Conservation (phyloP, 2,113 vertebrate genomes). For the Alethe castanea region DNA sequence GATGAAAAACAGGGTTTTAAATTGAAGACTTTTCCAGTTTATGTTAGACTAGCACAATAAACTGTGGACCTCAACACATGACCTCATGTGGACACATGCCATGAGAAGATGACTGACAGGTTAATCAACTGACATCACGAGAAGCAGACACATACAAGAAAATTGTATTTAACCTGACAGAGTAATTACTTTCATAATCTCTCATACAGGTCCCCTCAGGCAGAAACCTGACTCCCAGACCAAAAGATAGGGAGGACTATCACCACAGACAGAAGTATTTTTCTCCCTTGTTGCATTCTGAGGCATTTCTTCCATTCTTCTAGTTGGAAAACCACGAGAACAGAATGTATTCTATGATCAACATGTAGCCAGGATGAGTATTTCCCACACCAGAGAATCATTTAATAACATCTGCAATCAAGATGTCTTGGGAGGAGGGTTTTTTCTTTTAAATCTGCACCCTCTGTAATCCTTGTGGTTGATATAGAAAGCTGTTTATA, state of each 20-base stretch:
- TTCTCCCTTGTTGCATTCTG: not conserved
- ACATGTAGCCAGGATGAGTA: not conserved
- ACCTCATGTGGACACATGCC: slow-evolving; percentile 23
- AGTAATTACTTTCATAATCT: slow-evolving; percentile 34
- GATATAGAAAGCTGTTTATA: not conserved
- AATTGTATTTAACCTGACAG: slow-evolving; percentile 12
- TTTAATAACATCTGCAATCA: slow-evolving; percentile 49
- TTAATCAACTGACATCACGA: slow-evolving; percentile 28
- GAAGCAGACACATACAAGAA: not conserved
- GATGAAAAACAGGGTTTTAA: not conserved
- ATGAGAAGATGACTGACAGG: not conserved
- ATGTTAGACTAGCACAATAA: not conserved
- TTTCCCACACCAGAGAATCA: slow-evolving; percentile 13
- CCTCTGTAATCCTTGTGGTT: not conserved
- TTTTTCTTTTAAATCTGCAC: not conserved
- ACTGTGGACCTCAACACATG: not conserved
- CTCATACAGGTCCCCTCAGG: not conserved
- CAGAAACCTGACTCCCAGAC: slow-evolving; percentile 18
- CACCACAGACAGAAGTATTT: not conserved
- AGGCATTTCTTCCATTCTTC: slow-evolving; percentile 41
- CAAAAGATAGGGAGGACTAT: slow-evolving; percentile 3
- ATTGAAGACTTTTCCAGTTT: not conserved
- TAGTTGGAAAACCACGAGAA: slow-evolving; percentile 6
- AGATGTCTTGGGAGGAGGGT: not conserved
- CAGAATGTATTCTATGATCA: slow-evolving; percentile 23